A percentile compares a stretch with the other conserved stretches of the same genome.
phyloP scores from a whole-genome alignment of 2,888 invertebrate species.

The Epirrhoe alternata region DNA sequence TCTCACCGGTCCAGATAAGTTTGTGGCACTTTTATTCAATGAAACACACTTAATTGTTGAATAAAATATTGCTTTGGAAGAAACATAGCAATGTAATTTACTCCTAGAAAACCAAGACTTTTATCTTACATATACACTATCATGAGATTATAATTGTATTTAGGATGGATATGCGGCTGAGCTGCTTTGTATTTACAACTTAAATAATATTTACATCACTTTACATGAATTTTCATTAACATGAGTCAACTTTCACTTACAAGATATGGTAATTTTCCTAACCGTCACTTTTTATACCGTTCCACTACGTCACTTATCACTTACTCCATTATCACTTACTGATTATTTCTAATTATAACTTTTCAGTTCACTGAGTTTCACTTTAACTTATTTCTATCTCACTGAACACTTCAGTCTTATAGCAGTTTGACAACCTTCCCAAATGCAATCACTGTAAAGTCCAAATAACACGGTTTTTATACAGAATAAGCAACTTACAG shows the following conservation, averaged over 20 bases:
- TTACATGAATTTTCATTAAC: conserved; percentile 57
- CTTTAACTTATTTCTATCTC: conserved; percentile 19
- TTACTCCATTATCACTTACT: conserved; percentile 6
- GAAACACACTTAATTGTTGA: no score
- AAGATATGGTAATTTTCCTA: conserved; percentile 53
- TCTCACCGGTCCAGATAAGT: no score
- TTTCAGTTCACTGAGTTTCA: conserved; percentile 11
- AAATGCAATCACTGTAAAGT: conserved; percentile 29
- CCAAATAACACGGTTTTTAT: conserved; percentile 13
- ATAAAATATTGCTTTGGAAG: no score
- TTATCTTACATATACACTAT: conserved; percentile 53
- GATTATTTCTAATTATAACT: conserved; percentile 7
- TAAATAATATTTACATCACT: conserved; percentile 66
- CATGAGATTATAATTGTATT: conserved; percentile 62
- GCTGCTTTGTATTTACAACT: conserved; percentile 65
- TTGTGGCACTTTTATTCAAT: no score
- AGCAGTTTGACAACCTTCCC: conserved; percentile 32
- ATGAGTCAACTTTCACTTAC: conserved; percentile 44
- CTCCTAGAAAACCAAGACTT: neutral
- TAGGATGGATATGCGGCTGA: conserved; percentile 81
- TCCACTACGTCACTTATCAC: conserved; percentile 1
- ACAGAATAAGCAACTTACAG: conserved; percentile 16
- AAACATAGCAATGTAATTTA: neutral
- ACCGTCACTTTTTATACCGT: conserved; percentile 24
- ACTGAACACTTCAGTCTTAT: conserved; percentile 30